Evolutionary conservation across 2,797 vertebrate genomes (phyloP).

Genomic region (Fundulus diaphanus): DNA sequence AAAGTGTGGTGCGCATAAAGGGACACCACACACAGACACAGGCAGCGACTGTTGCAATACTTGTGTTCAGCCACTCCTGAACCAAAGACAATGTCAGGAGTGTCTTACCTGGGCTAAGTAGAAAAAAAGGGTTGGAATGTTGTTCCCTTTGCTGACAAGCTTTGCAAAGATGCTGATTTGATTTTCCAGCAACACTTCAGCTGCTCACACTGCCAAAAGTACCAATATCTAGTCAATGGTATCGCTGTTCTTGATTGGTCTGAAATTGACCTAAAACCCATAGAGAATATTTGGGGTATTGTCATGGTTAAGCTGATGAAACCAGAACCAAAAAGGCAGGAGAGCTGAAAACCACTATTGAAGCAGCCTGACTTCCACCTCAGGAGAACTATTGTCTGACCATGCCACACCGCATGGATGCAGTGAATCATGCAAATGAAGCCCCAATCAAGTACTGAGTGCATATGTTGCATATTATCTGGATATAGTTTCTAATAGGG

Average conservation of each 20-base stretch:
- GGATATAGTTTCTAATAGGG: neutral
- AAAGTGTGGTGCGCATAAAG: neutral
- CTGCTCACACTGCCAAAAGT: too few relatives aligned
- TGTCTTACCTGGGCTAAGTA: neutral
- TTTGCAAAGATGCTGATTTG: neutral
- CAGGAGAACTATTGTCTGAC: too few relatives aligned
- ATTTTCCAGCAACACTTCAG: neutral
- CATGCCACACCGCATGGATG: neutral
- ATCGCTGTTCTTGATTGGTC: too few relatives aligned
- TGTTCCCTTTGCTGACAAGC: neutral
- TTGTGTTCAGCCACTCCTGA: neutral
- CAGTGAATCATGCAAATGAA: neutral
- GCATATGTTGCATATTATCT: neutral
- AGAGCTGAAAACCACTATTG: neutral
- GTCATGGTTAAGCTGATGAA: neutral
- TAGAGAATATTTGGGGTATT: neutral
- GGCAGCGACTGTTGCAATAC: neutral
- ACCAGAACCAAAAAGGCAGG: neutral
- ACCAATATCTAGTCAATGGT: too few relatives aligned
- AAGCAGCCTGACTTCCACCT: neutral
- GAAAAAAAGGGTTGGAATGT: neutral
- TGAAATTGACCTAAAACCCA: too few relatives aligned
- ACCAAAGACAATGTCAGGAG: slow-evolving; percentile 1
- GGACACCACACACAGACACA: neutral
- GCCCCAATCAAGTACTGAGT: neutral